Evolutionary conservation across 2,113 vertebrate genomes (phyloP), one percentile per base, ranked within the genome.

Genomic region (Craseonycteris thonglongyai): DNA sequence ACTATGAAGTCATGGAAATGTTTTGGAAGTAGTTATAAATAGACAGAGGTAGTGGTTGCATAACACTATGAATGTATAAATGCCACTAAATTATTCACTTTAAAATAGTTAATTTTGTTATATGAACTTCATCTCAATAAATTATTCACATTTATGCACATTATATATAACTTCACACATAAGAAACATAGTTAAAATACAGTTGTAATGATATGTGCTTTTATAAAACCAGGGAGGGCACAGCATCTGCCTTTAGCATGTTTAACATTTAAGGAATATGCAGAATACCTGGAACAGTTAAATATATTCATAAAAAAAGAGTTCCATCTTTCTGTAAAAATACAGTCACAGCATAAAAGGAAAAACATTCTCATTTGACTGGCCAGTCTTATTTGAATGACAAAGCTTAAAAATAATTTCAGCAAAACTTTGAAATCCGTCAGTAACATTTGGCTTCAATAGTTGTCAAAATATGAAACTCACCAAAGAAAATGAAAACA

Each of bases 381-480:
- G 16, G 28, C 38, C 90, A 83, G 21, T 68, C 74, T 93, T 90
- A 18, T 90, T 90, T 90, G 24, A 83, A 87, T 74, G 26, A 82
- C 76, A 68, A 93, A 93, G 9, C 63, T 90, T 78, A 47, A 95
- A 79, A 88, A 83, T 7, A 82, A 61, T 69, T 72, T 71, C 80
- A 96, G 74, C 84, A 71, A 85, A 47, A 12, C 24, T 92, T n/a
- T 72, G 63, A 76, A 86, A 92, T 78, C 63, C 63, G 61, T 79
- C 68, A 78, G 19, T 83, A n/a, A 61, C 47, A 76, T 90, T 56
- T 88, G 35, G 18, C 42, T 90, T 83, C 94, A 76, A 87, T 15
- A 95, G 56, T 30, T 72, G 10, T 90, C 49, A 83, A 35, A 65
- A 71, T 69, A 47, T 35, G 42, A 94, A 90, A 94, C 56, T 90